Evolutionary conservation across 2,888 invertebrate genomes (phyloP).

Genomic region (Phyllotreta cruciferae): DNA sequence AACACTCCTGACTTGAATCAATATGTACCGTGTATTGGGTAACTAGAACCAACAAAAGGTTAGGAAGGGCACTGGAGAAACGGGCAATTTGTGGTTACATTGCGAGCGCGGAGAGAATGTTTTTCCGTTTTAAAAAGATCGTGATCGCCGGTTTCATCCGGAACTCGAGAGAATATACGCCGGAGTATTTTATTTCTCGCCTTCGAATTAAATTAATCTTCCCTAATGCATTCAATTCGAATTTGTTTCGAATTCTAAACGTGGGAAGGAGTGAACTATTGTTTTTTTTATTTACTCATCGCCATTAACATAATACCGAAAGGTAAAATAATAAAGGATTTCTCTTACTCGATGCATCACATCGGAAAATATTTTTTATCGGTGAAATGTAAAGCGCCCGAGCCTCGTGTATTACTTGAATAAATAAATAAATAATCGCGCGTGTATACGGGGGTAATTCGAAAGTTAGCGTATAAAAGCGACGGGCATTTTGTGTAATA

Average conservation of each 20-base stretch:
- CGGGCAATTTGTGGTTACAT: slow-evolving; percentile 11
- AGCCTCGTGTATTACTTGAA: too few species aligned
- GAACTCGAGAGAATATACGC: background rate
- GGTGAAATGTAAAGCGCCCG: too few species aligned
- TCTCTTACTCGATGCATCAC: too few species aligned
- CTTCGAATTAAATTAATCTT: background rate
- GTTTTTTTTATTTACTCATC: slow-evolving; percentile 16
- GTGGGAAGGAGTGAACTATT: slow-evolving; percentile 14
- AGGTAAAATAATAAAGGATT: background rate
- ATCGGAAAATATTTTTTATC: too few species aligned
- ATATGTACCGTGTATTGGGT: slow-evolving; percentile 16
- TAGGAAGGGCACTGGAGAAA: slow-evolving; percentile 6
- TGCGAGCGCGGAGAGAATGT: background rate
- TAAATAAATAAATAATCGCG: too few species aligned
- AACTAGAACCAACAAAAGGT: slow-evolving; percentile 7
- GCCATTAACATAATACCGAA: slow-evolving; percentile 10
- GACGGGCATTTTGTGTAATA: too few species aligned
- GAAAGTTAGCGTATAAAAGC: too few species aligned
- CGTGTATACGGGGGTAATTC: too few species aligned
- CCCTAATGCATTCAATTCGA: background rate
- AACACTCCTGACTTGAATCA: slow-evolving; percentile 4
- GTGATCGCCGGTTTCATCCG: slow-evolving; percentile 2
- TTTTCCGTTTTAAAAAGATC: slow-evolving; percentile 3
- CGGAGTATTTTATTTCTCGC: background rate
- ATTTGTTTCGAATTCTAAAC: background rate